A percentile compares a stretch with the other conserved stretches of the same genome.
Conservation (phyloP, 2,888 invertebrate genomes). For the Lomographa bimaculata region DNA sequence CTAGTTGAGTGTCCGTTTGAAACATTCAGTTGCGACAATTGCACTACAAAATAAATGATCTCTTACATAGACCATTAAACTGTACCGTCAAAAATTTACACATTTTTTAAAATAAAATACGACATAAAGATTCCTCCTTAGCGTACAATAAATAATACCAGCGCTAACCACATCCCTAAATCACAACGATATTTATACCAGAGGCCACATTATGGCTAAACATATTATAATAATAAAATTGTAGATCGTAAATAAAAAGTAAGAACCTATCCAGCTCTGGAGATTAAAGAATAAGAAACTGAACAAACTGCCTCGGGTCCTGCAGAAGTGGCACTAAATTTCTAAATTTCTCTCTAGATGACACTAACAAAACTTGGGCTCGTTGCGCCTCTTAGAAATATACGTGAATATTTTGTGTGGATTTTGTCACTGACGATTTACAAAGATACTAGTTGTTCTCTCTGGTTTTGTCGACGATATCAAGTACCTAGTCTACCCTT, state of each 20-base stretch:
- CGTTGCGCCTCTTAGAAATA: constrained; percentile 46
- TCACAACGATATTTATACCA: constrained; percentile 20
- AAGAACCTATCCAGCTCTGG: constrained; percentile 26
- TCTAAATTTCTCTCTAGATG: constrained; percentile 70
- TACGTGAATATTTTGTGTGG: constrained; percentile 32
- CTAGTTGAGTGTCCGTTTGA: too few species aligned
- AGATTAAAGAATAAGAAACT: constrained; percentile 40
- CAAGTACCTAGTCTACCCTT: too few species aligned
- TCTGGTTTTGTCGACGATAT: too few species aligned
- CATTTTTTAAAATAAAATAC: too few species aligned
- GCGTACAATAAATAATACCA: constrained; percentile 1
- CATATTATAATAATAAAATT: constrained; percentile 28
- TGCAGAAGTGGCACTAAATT: constrained; percentile 59
- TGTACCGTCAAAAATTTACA: too few species aligned
- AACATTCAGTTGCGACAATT: too few species aligned
- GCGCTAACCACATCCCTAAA: constrained; percentile 15
- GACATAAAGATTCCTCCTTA: too few species aligned
- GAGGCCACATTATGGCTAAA: constrained; percentile 17
- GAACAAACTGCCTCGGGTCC: constrained; percentile 44
- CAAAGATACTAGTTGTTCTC: too few species aligned
- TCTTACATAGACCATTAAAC: too few species aligned
- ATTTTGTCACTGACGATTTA: constrained; percentile 3
- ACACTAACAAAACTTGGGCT: constrained; percentile 66
- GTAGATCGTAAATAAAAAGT: constrained; percentile 28
- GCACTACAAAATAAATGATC: too few species aligned